Evolutionary conservation across 2,797 vertebrate species (phyloP), one percentile per base, ranked within the genome.

Genomic region (Nyctalus aviator): DNA sequence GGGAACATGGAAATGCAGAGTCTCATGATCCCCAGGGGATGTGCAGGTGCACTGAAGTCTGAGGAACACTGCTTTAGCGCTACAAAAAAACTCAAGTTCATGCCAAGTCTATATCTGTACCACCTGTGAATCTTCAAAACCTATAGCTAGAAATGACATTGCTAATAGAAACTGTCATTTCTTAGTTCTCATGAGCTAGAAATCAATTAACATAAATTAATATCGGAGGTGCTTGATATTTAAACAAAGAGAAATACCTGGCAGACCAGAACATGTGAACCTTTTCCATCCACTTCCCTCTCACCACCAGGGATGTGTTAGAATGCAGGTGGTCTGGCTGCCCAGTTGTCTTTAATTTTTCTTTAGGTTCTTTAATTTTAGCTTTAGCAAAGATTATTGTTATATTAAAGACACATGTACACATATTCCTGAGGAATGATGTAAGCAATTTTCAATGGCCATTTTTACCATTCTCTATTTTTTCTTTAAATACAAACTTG

Each of bases 401-500:
- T 71, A 55, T 71, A 62, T 76, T 72, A 92, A 64, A 57, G 59
- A 88, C 9, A 86, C 14, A 53, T 15, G 62, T 10, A 53, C 71
- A 85, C 57, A 17, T 83, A 89, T 66, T 83, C 69, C 48, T 92
- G 41, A 89, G 72, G 15, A 73, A 86, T 46, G 17, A 68, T 48
- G 2, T 82, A 55, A 93, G 53, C 32, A 4, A 81, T 68, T 75
- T 84, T 55, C 71, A 25, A 62, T 44, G 30, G 17, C 13, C n/a
- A 50, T 75, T 46, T 84, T 78, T 66, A 37, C 8, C 23, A 57
- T 75, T 71, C 27, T 94, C 18, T 48, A 12, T 48, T 87, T 94
- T 94, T 73, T 73, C 44, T 94, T 85, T 72, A 92, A 78, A 86
- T 68, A 76, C 37, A 62, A 68, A 84, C 9, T 82, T 53, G 18